phyloP scores from a whole-genome alignment of 2,797 vertebrate species.

The Merluccius polli region DNA sequence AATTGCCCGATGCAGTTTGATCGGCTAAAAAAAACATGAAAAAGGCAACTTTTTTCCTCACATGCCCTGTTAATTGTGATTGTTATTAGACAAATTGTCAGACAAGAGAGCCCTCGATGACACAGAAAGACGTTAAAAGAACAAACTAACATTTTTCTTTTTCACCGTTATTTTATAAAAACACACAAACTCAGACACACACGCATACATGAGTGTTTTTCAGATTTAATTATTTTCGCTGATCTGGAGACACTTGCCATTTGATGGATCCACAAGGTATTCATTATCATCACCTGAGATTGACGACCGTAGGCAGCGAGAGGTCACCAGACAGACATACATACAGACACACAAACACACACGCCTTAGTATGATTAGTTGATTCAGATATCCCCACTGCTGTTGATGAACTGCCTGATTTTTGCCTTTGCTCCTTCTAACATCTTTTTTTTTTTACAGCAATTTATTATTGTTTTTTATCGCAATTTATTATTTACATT shows the following conservation, averaged over 20 bases:
- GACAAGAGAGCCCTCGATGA: background rate
- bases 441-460: background rate
- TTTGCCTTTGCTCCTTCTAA: background rate
- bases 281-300: constrained; percentile 39
- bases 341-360: background rate
- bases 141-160: background rate
- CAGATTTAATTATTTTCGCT: constrained; percentile 35
- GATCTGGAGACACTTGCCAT: constrained; percentile 32
- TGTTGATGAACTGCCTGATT: background rate
- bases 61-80: background rate
- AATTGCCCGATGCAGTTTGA: too few species aligned
- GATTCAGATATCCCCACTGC: constrained; percentile 13
- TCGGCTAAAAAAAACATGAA: background rate
- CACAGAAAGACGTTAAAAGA: background rate
- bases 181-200: background rate
- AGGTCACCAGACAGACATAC: constrained; percentile 31
- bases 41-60: background rate
- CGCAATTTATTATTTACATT: background rate
- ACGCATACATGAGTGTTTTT: background rate
- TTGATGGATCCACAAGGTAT: constrained; percentile 20
- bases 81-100: background rate
- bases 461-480: background rate
- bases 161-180: background rate
- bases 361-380: constrained; percentile 24
- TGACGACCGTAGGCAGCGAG: background rate